phyloP scores from a whole-genome alignment of 1,140 invertebrate species.

The Lasioglossum baleicum region DNA sequence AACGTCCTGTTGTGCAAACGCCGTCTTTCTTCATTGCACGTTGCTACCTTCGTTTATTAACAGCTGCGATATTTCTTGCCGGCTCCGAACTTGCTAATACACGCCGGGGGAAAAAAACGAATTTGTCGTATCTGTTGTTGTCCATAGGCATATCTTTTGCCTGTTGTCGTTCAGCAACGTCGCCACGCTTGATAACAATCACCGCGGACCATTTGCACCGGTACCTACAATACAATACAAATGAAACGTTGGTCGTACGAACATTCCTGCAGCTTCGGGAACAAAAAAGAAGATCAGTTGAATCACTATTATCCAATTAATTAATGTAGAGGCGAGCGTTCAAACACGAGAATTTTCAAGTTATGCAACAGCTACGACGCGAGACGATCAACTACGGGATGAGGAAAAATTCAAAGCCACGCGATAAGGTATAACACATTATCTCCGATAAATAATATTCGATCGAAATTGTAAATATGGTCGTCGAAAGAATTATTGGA shows the following conservation, averaged over 20 bases:
- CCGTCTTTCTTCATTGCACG: background rate
- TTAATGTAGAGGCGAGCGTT: background rate
- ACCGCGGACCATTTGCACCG: background rate
- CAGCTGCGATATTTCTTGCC: background rate
- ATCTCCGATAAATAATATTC: too few species aligned
- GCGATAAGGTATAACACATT: background rate
- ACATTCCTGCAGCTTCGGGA: background rate
- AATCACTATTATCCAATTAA: background rate
- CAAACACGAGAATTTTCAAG: background rate
- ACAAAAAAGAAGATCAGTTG: background rate
- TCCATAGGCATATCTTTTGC: too few species aligned
- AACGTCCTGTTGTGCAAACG: constrained; percentile 25
- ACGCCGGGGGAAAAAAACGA: too few species aligned
- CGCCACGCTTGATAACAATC: background rate
- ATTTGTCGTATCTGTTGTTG: too few species aligned
- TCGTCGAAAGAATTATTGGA: too few species aligned
- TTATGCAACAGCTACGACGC: background rate
- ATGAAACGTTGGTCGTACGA: too few species aligned
- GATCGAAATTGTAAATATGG: too few species aligned
- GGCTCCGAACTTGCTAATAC: background rate
- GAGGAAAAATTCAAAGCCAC: background rate
- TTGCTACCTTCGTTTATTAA: background rate
- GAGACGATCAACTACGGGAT: background rate
- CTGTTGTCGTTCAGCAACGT: background rate
- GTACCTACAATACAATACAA: too few species aligned